Evolutionary conservation across 2,113 vertebrate species (phyloP).

Genomic region (Pelusios castaneus): DNA sequence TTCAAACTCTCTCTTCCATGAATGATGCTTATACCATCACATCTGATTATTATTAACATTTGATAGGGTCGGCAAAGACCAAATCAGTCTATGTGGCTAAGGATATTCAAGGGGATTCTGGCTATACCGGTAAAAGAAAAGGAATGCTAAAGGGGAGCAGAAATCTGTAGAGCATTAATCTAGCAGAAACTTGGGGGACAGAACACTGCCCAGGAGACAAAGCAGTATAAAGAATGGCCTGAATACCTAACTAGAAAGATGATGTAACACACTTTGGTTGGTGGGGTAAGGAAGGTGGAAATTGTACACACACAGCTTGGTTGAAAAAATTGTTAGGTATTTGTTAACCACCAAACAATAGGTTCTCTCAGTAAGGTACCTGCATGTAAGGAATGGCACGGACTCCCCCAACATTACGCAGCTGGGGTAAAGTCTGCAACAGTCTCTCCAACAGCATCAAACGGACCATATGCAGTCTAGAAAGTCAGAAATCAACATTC

Average conservation of each 20-base stretch:
- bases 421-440: slow-evolving; percentile 91
- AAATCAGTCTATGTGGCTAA: background rate
- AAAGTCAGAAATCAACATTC: background rate
- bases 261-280: background rate
- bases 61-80: background rate
- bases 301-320: background rate
- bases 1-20: background rate
- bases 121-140: background rate
- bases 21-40: background rate
- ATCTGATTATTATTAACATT: background rate
- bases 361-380: slow-evolving; percentile 53
- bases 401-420: slow-evolving; percentile 94
- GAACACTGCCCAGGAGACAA: background rate
- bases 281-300: background rate
- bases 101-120: background rate
- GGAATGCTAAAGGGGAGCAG: background rate
- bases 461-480: slow-evolving; percentile 96
- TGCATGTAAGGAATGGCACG: slow-evolving; percentile 99
- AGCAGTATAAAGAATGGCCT: background rate
- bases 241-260: background rate
- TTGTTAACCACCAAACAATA: background rate
- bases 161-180: too few species aligned
- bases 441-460: slow-evolving; percentile 96
- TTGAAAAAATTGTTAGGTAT: background rate
- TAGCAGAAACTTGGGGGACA: background rate